Evolutionary conservation across 2,113 vertebrate species (phyloP).

Genomic region (Stigmatopora argus): DNA sequence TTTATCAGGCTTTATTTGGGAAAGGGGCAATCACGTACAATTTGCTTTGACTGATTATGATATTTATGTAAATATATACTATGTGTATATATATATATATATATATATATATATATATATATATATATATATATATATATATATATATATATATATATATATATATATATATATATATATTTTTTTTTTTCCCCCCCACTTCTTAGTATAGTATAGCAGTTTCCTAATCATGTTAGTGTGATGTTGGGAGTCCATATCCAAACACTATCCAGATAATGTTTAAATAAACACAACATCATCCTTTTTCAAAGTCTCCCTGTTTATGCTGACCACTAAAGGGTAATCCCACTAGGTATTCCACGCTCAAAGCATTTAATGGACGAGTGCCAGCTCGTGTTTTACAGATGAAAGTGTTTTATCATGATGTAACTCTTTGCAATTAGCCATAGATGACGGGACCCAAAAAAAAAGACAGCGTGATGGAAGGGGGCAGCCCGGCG

Average conservation of each 20-base stretch:
- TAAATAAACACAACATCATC: slow-evolving; percentile 29
- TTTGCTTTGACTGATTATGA: neutral
- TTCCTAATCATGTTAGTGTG: neutral
- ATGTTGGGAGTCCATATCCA: slow-evolving; percentile 33
- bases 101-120: too few species aligned
- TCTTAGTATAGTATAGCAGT: neutral
- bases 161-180: too few species aligned
- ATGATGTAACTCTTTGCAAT: slow-evolving; percentile 68
- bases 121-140: too few species aligned
- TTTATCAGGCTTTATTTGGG: neutral
- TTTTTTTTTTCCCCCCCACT: neutral
- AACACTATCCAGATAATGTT: slow-evolving; percentile 29
- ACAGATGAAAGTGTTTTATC: slow-evolving; percentile 37
- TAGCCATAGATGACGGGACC: slow-evolving; percentile 60
- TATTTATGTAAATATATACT: neutral
- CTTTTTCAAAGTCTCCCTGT: slow-evolving; percentile 31
- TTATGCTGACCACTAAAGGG: slow-evolving; percentile 26
- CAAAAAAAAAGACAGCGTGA: slow-evolving; percentile 49
- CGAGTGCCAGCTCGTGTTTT: slow-evolving; percentile 42
- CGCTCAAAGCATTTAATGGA: slow-evolving; percentile 38
- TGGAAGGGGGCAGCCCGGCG: slow-evolving; percentile 41
- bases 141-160: too few species aligned
- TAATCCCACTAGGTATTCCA: slow-evolving; percentile 32
- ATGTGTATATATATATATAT: too few species aligned
- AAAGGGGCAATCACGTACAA: neutral